phyloP scores from a whole-genome alignment of 2,888 invertebrate species.

The Drosophila mimica region DNA sequence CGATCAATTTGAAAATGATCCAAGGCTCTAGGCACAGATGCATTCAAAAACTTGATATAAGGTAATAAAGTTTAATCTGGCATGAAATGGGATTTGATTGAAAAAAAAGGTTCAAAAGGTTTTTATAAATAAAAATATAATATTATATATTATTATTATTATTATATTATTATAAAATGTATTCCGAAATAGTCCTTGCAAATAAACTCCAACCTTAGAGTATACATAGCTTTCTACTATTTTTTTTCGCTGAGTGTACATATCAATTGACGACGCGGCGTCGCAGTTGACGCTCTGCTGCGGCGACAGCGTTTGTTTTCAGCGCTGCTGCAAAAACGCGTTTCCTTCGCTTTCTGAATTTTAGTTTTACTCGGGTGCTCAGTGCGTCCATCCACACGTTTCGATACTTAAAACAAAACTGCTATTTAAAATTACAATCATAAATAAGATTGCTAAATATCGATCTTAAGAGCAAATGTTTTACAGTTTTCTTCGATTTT shows the following conservation, averaged over 20 bases:
- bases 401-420: constrained; percentile 33
- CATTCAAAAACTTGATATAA: not conserved
- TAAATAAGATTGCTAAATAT: not conserved
- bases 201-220: not conserved
- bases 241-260: not conserved
- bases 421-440: constrained; percentile 4
- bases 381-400: constrained; percentile 60
- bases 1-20: constrained; percentile 17
- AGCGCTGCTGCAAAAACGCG: constrained; percentile 62
- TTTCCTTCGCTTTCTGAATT: constrained; percentile 78
- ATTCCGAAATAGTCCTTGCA: not conserved
- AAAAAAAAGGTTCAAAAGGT: not conserved
- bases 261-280: constrained; percentile 33
- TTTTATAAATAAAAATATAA: not conserved
- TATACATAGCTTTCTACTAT: not conserved
- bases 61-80: not conserved
- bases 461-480: constrained; percentile 11
- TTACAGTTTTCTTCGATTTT: not conserved
- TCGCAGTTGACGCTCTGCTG: constrained; percentile 35
- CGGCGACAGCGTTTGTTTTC: constrained; percentile 31
- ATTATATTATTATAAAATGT: no score
- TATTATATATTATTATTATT: no score
- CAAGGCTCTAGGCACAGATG: constrained; percentile 9
- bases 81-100: not conserved
- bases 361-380: constrained; percentile 78